These are phyloP conservation scores for Tetropium fuscum DNA, from an alignment of 2,888 invertebrate genomes.

Conservation along the genomic window DNA sequence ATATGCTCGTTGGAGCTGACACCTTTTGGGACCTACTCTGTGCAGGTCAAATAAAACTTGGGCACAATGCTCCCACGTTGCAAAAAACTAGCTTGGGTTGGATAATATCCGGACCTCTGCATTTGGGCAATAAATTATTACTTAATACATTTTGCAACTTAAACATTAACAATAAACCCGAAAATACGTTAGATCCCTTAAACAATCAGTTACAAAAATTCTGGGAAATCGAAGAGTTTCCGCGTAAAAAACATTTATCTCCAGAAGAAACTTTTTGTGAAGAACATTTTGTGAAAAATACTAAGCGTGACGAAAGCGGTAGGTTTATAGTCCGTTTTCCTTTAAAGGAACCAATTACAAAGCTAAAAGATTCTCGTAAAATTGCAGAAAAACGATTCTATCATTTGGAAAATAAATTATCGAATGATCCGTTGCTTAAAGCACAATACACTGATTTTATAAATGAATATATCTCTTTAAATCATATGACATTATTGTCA, in stretches of 20 bases:
- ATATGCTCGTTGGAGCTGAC: constrained; percentile 16
- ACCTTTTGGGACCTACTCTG: constrained; percentile 23
- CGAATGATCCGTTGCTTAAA: background rate
- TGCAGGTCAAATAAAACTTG: constrained; percentile 17
- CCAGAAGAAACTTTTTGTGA: constrained; percentile 9
- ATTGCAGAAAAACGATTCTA: constrained; percentile 2
- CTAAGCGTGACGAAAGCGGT: background rate
- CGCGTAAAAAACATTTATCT: constrained; percentile 1
- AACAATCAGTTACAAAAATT: background rate
- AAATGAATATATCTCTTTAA: background rate
- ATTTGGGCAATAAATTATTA: background rate
- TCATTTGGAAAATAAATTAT: constrained; percentile 1
- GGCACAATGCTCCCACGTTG: background rate
- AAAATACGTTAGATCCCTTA: background rate
- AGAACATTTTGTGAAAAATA: constrained; percentile 1
- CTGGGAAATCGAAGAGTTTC: background rate
- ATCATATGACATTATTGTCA: constrained; percentile 1
- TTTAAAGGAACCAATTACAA: background rate
- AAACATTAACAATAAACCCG: background rate
- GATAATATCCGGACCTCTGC: background rate
- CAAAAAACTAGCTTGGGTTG: constrained; percentile 7
- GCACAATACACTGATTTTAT: constrained; percentile 3
- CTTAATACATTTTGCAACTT: background rate
- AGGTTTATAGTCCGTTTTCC: constrained; percentile 7
- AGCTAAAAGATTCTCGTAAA: background rate